Evolutionary conservation across 1,140 invertebrate species (phyloP), one percentile per base, ranked within the genome.

Genomic region (Wasmannia auropunctata): DNA sequence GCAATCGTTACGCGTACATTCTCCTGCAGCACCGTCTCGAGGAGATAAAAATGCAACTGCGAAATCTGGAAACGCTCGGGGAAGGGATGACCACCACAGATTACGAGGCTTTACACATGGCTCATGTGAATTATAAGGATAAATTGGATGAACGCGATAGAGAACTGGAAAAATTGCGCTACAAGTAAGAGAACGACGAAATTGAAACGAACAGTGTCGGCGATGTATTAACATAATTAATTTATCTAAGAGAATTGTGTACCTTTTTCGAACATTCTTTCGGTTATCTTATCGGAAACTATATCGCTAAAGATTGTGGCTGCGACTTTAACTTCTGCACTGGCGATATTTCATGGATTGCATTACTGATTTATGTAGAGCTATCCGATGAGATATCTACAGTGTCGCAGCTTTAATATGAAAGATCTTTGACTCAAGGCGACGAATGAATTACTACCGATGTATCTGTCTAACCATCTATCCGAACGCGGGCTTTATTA

Each of bases 71-170:
- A 76, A 89, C 79, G 6, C 80, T 92, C 6, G 92, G 91, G 6
- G 56, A 86, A 16, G 91, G 91, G 4, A 91, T 92, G 91, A 91
- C 89, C 4, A 80, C 85, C 16, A 85, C 88, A 75, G 91, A 92
- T 43, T 93, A 91, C 72, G 91, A 93, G 63, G 28, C 37, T 25
- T 70, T 91, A 8, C 56, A 67, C 2, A 31, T 79, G 5, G 79
- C 79, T 28, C 87, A 90, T 43, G n/a, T 87, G 10, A 63, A 54
- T 40, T 76, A 77, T 43, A 88, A 72, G 34, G 88, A 91, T 22
- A 91, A 91, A 54, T 28, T 92, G 46, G 92, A 93, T 3, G 89
- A 92, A 14, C 76, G 88, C 8, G 86, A 92, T 2, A 70, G 84
- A 3, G 89, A 92, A 34, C 31, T 93, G 2, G 90, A 93, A 40